Evolutionary conservation across 2,113 vertebrate species (phyloP), one percentile per base, ranked within the genome.

Genomic region (Seriola aureovittata): DNA sequence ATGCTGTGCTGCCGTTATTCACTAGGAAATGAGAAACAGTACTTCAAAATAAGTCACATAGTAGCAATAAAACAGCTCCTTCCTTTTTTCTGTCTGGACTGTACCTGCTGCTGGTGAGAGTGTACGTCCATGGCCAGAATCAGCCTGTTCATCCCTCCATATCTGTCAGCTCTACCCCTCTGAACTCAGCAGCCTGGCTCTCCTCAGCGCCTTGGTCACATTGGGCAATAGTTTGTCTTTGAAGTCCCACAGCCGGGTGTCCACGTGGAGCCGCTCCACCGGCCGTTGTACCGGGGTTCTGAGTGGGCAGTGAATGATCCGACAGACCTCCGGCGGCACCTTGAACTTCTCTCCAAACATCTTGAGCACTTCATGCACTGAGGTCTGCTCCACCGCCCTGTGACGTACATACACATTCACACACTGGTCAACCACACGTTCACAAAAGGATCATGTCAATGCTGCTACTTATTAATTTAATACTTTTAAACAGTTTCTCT

Each of bases 211-310:
- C 7, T 52, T 40, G 68, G 75, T 70, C 62, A 89, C 80, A 4
- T 48, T 86, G 44, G 78, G 75, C 3, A 86, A 29, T 16, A 93
- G 78, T 4, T 74, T 29, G 19, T 71, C 38, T 4, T 68, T 32
- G 48, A 88, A 92, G 68, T 88, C 82, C 89, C 88, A 90, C 29
- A 92, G 71, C 46, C 80, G 77, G 8, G 60, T 82, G 48, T 93
- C 89, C 5, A 81, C 34, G 0, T 83, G 63, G 10, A 85, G 48
- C 7, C 29, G 4, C 29, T 85, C 63, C n/a, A 70, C 48, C 1
- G 52, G 87, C 1, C 4, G 13, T 38, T 71, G 4, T 10, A 2
- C 17, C 0, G 44, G 66, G 8, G 36, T 8, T 3, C 34, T 58
- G 32, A 80, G 32, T n/a, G 50, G 74, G 17, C 23, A 21, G 23